Percentiles rank a stretch among this genome's conserved stretches.
phyloP scores from a whole-genome alignment of 92 coral and sea anemone genomes.

The Heteractis magnifica region DNA sequence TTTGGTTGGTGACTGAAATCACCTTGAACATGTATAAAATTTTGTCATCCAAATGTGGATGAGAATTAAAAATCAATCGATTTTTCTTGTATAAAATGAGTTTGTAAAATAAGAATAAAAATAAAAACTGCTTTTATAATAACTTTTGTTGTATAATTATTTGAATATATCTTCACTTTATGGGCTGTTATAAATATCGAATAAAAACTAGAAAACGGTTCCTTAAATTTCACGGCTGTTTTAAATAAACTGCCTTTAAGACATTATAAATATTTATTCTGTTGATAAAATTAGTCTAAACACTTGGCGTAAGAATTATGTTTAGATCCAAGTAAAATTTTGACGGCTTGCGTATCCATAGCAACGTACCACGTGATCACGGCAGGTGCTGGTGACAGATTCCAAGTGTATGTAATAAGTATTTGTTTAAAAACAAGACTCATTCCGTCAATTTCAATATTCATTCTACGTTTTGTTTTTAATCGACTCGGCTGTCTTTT shows the following conservation, averaged over 20 bases:
- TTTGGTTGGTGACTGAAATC: no score
- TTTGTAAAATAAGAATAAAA: neutral
- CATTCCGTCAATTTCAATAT: neutral
- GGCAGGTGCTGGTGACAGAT: conserved; percentile 9
- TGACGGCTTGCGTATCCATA: neutral
- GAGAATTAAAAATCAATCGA: neutral
- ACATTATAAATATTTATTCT: no score
- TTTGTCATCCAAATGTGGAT: neutral
- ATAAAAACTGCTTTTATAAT: neutral
- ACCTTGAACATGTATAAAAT: no score
- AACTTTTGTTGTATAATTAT: neutral
- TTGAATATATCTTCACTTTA: no score
- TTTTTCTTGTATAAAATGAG: conserved; percentile 1
- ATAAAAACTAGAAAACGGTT: no score
- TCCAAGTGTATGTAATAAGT: neutral
- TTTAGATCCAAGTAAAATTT: neutral
- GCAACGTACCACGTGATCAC: conserved; percentile 18
- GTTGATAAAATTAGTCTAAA: no score
- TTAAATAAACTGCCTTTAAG: no score
- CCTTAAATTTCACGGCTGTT: no score
- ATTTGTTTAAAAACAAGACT: conserved; percentile 18
- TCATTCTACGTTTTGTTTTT: conserved; percentile 6
- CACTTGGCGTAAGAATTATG: neutral
- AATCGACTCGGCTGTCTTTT: neutral
- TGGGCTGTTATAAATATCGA: no score